phyloP scores from a whole-genome alignment of 35 echinoderm and acorn worm species.

The Anneissia japonica region DNA sequence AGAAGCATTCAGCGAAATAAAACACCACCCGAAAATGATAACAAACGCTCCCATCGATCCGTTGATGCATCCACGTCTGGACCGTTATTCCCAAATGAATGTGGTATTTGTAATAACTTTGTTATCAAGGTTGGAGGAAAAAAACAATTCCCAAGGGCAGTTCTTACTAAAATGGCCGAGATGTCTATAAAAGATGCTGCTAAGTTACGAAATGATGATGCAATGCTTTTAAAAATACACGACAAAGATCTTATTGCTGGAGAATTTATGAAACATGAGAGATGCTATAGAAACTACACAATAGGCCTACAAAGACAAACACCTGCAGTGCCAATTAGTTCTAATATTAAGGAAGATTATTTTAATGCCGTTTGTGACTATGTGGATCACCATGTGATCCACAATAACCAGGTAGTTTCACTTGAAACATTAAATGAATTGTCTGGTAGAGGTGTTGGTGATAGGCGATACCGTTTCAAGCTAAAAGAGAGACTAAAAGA shows the following conservation, averaged over 20 bases:
- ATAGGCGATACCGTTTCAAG: neutral
- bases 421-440: neutral
- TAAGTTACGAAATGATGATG: neutral
- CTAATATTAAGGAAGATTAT: neutral
- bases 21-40: too few relatives aligned
- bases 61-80: too few relatives aligned
- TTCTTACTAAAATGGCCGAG: neutral
- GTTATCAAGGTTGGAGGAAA: neutral
- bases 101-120: too few relatives aligned
- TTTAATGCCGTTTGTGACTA: neutral
- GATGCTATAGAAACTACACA: neutral
- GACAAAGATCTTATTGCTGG: neutral
- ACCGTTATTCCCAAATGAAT: too few relatives aligned
- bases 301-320: neutral
- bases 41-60: too few relatives aligned
- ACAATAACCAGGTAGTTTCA: neutral
- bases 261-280: neutral
- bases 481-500: neutral
- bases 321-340: neutral
- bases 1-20: too few relatives aligned
- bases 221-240: neutral
- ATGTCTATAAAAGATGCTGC: neutral
- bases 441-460: neutral
- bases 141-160: neutral
- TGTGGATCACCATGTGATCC: neutral